Evolutionary conservation across 2,113 vertebrate genomes (phyloP).

Genomic region (Phalacrocorax pelagicus): DNA sequence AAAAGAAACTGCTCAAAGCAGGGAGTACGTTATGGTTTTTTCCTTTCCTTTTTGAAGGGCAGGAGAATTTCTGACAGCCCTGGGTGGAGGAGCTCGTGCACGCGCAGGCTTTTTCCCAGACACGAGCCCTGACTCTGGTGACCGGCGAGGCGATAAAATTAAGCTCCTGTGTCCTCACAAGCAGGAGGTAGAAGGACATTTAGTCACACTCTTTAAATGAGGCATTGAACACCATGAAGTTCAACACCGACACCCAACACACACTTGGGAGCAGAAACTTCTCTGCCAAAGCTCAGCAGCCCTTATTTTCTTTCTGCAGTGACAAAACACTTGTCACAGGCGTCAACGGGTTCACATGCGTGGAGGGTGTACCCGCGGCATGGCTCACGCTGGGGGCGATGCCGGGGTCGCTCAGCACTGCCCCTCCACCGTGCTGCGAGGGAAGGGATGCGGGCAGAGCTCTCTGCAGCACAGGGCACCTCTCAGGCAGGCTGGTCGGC

Average conservation of each 20-base stretch:
- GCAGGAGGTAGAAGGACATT: background rate
- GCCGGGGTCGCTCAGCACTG: rapidly evolving
- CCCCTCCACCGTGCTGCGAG: rapidly evolving
- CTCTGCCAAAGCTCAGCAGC: background rate
- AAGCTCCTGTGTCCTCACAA: background rate
- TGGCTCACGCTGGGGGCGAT: rapidly evolving
- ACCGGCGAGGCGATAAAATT: background rate
- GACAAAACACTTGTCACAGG: rapidly evolving
- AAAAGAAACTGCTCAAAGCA: background rate
- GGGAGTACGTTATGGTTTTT: rapidly evolving
- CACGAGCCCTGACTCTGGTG: background rate
- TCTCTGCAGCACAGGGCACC: rapidly evolving
- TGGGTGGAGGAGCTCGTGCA: background rate
- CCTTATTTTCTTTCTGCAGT: rapidly evolving
- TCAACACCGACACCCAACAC: background rate
- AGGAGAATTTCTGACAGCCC: background rate
- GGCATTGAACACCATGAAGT: background rate
- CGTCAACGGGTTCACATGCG: rapidly evolving
- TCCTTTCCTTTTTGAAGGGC: background rate
- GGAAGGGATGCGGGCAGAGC: background rate
- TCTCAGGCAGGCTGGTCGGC: background rate
- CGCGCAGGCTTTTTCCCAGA: background rate
- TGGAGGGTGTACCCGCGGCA: rapidly evolving
- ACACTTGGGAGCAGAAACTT: background rate
- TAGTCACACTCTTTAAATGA: background rate